Base-by-base conservation (phyloP, 1,140 invertebrate species). In the Oncopodura yosiiana region DNA sequence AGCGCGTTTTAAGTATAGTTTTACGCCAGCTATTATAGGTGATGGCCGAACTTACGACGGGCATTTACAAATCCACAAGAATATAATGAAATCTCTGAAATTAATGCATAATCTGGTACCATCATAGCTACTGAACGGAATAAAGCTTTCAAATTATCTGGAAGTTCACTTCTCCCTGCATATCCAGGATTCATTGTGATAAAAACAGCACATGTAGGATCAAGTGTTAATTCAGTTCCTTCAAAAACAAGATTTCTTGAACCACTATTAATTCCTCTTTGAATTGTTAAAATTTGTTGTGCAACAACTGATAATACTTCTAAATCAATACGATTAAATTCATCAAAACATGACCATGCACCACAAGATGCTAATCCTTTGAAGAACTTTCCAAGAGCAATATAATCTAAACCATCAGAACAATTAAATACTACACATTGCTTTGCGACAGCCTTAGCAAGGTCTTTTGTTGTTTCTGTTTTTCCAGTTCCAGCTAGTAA, bases 391-490 rank as follows among this genome's bases (percentile, higher is more conserved):
- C 92, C 92, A 16, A 96, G 71, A 3, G 89, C 87, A 57, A 93
- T 81, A 65, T 93, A 94, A 71, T 96, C 91, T 16, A 96, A 71
- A 37, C 89, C 87, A 66, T 87, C 84, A 0, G 91, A 95, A 67
- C 93, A 96, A 75, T 96, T 96, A 68, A 96, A 96, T 0, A 95
- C 91, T 5, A 96, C 88, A 67, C 91, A 96, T 68, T 95, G 90
- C 66, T 94, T 94, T 0, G 92, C 92, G 1, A 96, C 83, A 6
- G 92, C 90, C 71, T 95, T 96, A 0, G 92, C 92, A 59, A 98
- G 73, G 79, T 96, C 93, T 72, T 96, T 96, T 0, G 86, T 91
- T 0, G 91, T 95, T 73, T 96, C 93, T 1, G 91, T 95, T 72
- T 97, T 97, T 19, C 94, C 94, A 1, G 92, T 80, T 30, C 54